Evolutionary conservation across 2,888 invertebrate species (phyloP), one percentile per base, ranked within the genome.

Genomic region (Phania funesta): DNA sequence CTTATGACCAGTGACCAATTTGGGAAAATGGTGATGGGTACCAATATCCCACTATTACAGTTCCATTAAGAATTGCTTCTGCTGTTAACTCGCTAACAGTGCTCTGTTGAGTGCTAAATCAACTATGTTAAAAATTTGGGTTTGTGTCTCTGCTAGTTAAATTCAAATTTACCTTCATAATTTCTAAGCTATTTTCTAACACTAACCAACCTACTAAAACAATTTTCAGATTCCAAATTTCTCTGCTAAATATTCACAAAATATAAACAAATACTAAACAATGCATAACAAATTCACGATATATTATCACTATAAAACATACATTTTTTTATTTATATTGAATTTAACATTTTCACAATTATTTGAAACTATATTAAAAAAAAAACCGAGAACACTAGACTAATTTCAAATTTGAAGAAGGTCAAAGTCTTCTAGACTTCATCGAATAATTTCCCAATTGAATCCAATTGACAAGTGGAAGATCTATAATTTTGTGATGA

Each of bases 371-470:
- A 48, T 13, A 60, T 8, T 24, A 71, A 48, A 9, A 9, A 11
- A 11, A 1, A 11, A 13, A 13, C n/a, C 35, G n/a, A 13, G 48
- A 26, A 29, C 38, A 24, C 13, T 38, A 48, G 13, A 26, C 20
- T 8, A 9, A 8, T 32, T 46, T 48, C 60, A 24, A 73, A 41
- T 22, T 22, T n/a, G 9, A 73, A 22, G 41, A 52, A 73, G 73
- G 73, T 20, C 29, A 32, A 44, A 62, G 29, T 44, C 20, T 26
- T 52, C 52, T 38, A 38, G n/a, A 38, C 13, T 54, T 38, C 5
- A 35, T 60, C 56, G 22, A 35, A 62, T 76, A 44, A n/a, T 76
- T 76, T 52, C 29, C 50, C 26, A 32, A 68, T 68, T 62, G 52
- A 76, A 68, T 62, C 60, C 68, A 50, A 41, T 60, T 67, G n/a